Base-by-base conservation (phyloP, 64 coral and sea anemone species). In the Platygyra sinensis region DNA sequence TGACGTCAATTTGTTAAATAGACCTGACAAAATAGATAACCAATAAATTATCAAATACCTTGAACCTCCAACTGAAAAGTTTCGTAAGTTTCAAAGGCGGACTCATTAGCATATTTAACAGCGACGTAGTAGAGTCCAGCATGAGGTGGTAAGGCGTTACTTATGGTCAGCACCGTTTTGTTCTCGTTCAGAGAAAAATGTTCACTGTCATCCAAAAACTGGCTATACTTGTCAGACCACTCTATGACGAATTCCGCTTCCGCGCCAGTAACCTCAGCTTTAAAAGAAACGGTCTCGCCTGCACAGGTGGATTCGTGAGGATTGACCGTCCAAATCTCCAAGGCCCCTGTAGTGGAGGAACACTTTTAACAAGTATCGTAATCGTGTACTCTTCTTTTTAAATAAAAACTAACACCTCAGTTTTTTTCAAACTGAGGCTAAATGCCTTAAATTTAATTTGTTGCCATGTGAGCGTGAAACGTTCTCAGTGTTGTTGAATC, bases 81-180 rank as follows among this genome's bases (percentile, higher is more conserved):
- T 2, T 0, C 12, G 15, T 2, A 14, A 57, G 7, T 0, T 0
- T 2, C 0, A 14, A 16, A 12, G 15, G 0, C 10, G 54, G 7
- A 1, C 11, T 57, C 10, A 15, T 7, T 57, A 13, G 3, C 54
- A 57, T 57, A 12, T 57, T 9, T 57, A 14, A 57, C 10, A 12
- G 7, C 10, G 11, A 13, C 54, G 11, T 0, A 30, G 54, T 88
- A 88, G 11, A 30, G 10, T 13, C 86, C 86, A 59, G 52, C 25
- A 76, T 88, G 72, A 30, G 31, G 73, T 11, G 72, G 86, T 5
- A 77, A 38, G 16, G 73, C 72, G 22, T 76, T 75, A 31, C 0
- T 59, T 18, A 88, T 76, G 19, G 27, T 28, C 29, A 88, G 86
- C 13, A 75, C 54, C 8, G 54, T 88, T 31, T 29, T 36, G 9